Percentiles rank a stretch among this genome's conserved stretches.
Conservation (phyloP, 2,113 vertebrate species). For the Colossoma macropomum region DNA sequence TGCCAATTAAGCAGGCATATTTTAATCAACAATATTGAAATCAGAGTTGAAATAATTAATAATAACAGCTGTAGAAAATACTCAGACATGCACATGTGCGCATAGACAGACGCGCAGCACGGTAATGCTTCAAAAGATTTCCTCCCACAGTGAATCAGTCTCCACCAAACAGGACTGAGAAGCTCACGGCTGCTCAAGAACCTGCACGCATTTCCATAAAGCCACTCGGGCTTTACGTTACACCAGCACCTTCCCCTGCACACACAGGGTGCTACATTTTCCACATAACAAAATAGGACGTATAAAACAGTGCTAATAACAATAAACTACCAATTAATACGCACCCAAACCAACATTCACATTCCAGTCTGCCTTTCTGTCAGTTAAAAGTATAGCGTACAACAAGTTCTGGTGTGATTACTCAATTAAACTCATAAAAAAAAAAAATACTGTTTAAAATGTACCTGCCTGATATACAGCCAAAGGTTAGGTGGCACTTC, state of each 20-base stretch:
- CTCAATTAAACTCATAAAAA: too few species aligned
- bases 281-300: background rate
- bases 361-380: background rate
- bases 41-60: too few species aligned
- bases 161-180: background rate
- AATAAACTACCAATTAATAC: background rate
- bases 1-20: too few species aligned
- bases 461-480: too few species aligned
- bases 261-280: background rate
- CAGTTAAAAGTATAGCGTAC: background rate
- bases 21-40: too few species aligned
- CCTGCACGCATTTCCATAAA: background rate
- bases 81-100: conserved; percentile 55
- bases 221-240: background rate
- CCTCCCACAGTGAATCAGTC: conserved; percentile 6
- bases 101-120: conserved; percentile 16
- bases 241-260: background rate
- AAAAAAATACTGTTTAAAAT: too few species aligned
- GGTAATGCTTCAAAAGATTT: background rate
- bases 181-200: background rate
- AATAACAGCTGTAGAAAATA: background rate
- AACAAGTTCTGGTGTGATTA: too few species aligned
- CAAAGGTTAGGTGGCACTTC: too few species aligned
- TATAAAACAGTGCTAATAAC: background rate
- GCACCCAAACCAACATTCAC: background rate